A percentile compares a stretch with the other conserved stretches of the same genome.
phyloP scores from a whole-genome alignment of 2,113 vertebrate genomes.

The Struthidea cinerea region DNA sequence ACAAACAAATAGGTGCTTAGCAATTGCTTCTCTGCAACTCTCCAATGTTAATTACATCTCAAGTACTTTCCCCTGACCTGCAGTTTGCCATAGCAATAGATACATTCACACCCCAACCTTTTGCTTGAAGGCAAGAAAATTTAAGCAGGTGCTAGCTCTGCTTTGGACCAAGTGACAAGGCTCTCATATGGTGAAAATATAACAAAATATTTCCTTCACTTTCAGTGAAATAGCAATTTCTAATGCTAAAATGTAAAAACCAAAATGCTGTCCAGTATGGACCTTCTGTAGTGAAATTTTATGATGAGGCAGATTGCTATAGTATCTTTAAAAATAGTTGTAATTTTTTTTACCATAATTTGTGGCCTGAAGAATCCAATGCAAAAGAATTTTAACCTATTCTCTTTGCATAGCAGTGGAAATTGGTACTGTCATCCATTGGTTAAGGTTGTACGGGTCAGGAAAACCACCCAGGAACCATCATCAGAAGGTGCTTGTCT shows the following conservation, averaged over 20 bases:
- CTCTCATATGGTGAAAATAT: neutral
- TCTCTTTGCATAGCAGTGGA: neutral
- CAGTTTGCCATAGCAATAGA: neutral
- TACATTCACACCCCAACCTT: neutral
- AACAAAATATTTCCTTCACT: neutral
- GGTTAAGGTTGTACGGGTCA: neutral
- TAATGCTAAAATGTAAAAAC: neutral
- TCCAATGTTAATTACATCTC: neutral
- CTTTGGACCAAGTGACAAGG: neutral
- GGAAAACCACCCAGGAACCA: neutral
- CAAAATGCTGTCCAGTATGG: neutral
- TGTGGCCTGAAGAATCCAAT: neutral
- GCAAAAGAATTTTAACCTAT: neutral
- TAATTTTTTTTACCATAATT: neutral
- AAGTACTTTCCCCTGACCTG: neutral
- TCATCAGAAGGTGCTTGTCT: neutral
- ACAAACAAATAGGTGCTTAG: neutral
- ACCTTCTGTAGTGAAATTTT: neutral
- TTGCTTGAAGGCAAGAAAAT: neutral
- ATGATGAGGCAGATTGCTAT: neutral
- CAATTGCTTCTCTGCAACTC: neutral
- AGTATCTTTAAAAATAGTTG: neutral
- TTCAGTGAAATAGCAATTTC: neutral
- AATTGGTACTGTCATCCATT: neutral
- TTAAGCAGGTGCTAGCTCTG: neutral